Evolutionary conservation across 2,797 vertebrate genomes (phyloP), one percentile per base, ranked within the genome.

Genomic region (Sebastes oblongus): DNA sequence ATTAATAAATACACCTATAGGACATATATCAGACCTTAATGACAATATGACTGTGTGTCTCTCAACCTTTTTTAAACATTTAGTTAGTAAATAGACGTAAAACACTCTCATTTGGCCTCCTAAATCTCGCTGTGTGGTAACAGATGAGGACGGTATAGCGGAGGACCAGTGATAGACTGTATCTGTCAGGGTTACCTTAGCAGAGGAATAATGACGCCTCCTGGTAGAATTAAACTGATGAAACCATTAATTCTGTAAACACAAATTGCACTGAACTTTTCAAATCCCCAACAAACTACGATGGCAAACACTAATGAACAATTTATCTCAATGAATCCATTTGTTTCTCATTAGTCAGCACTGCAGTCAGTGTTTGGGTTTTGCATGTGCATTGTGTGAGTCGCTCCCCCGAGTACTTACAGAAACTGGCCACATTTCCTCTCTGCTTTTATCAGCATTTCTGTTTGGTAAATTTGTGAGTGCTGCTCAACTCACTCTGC

Each of bases 261-360:
- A 90, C 89, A 93, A 91, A 93, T 93, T 93, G 91, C 92, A 90
- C 77, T 94, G 93, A 95, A 95, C 94, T 95, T 95, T 94, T 93
- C 88, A 93, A 95, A 94, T 93, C 90, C 87, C 86, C 87, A 81
- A 82, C 87, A 94, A 92, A 93, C 88, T 91, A 82, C 65, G 60
- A 85, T 61, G 73, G 90, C 80, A 75, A 92, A 90, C 76, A 60
- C 90, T 94, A 94, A 94, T 94, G 92, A 94, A 92, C 92, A 82
- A 94, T 95, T 94, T 93, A 94, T 94, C 92, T 95, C 90, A 93
- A 91, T 94, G 87, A 94, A 93, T 95, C 92, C 50, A 93, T 94
- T 95, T 91, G 89, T 92, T 92, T 94, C 87, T 85, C 89, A 93
- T 94, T 94, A 93, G 86, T 94, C 92, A 93, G 91, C 82, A 64